Evolutionary conservation across 1,140 invertebrate species (phyloP).

Genomic region (Drosophila sturtevanti): DNA sequence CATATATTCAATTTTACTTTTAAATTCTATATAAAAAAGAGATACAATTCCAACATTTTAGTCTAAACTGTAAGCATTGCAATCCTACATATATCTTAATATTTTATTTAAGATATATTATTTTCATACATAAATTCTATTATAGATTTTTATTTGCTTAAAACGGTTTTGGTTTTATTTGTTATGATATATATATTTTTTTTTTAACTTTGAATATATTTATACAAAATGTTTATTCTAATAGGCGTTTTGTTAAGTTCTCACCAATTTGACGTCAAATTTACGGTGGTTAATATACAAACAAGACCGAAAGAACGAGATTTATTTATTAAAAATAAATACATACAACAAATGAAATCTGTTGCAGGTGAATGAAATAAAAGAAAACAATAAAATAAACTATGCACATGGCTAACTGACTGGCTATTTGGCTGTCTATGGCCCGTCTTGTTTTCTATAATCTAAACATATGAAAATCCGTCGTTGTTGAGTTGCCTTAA

Average conservation of each 20-base stretch:
- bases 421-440: background rate
- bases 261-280: background rate
- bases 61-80: too few species aligned
- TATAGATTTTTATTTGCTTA: too few species aligned
- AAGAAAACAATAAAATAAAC: conserved; percentile 4
- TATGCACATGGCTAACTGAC: background rate
- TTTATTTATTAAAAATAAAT: background rate
- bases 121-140: too few species aligned
- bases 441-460: conserved; percentile 2
- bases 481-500: conserved; percentile 32
- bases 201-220: too few species aligned
- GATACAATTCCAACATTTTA: too few species aligned
- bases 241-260: background rate
- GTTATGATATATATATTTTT: too few species aligned
- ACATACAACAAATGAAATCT: background rate
- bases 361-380: conserved; percentile 1
- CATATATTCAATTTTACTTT: too few species aligned
- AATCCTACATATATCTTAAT: too few species aligned
- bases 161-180: too few species aligned
- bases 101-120: too few species aligned
- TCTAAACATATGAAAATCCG: conserved; percentile 28
- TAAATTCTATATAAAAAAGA: too few species aligned
- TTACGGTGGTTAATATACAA: background rate
- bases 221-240: background rate
- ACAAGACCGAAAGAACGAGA: background rate